Conservation (phyloP, 2,797 vertebrate species). For the Centropyge bicolor region DNA sequence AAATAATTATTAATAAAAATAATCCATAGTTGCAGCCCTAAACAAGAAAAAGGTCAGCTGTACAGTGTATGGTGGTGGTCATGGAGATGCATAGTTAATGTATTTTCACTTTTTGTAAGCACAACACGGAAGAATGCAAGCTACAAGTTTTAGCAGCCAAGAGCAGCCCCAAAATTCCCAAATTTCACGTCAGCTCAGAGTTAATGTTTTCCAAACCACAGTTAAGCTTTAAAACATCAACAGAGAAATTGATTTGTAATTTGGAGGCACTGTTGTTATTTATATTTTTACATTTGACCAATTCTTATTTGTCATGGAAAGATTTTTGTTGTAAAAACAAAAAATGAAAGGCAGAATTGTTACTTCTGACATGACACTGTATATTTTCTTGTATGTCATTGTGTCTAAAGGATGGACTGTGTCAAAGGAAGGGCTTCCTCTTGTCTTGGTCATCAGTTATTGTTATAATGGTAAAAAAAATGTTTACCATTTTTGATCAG, state of each 20-base stretch:
- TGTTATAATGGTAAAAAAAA: slow-evolving; percentile 30
- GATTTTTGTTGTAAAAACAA: neutral
- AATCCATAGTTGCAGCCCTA: no score
- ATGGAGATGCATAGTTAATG: neutral
- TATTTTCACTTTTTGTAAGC: no score
- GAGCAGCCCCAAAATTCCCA: neutral
- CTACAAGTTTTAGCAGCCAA: neutral
- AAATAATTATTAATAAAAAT: no score
- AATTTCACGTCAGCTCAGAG: neutral
- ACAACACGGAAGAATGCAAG: no score
- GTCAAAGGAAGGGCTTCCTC: neutral
- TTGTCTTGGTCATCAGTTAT: slow-evolving; percentile 15
- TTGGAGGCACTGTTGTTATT: neutral
- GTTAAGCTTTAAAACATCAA: neutral
- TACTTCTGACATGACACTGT: neutral
- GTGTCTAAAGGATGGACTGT: slow-evolving; percentile 27
- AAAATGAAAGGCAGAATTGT: neutral
- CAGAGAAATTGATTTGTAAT: neutral
- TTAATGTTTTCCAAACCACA: neutral
- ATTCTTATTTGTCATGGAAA: neutral
- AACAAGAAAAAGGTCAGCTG: neutral
- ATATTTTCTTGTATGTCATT: slow-evolving; percentile 22
- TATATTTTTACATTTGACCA: neutral
- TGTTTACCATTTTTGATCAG: neutral
- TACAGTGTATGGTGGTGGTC: neutral